These are phyloP conservation scores for Drosophila trichaetosa DNA, from an alignment of 2,888 invertebrate genomes.

Conservation along the genomic window DNA sequence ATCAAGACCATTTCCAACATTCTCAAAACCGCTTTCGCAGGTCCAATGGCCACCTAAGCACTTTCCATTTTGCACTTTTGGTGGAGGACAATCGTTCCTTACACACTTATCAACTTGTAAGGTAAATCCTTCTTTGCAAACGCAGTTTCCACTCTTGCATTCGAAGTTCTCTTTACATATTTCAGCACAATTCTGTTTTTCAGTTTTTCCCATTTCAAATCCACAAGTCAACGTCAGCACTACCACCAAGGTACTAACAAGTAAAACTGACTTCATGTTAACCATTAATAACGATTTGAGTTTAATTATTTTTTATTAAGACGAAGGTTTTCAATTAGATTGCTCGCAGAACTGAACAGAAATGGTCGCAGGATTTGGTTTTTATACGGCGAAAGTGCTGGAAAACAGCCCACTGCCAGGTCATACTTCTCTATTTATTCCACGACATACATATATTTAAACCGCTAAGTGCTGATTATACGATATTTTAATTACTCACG, in stretches of 20 bases:
- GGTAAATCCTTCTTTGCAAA: not conserved
- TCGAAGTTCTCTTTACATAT: fast-evolving
- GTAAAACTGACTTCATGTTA: slow-evolving; percentile 6
- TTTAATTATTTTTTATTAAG: not conserved
- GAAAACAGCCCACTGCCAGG: not conserved
- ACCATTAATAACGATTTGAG: no score
- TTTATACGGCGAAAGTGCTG: slow-evolving; percentile 8
- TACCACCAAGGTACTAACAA: not conserved
- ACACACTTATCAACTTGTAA: fast-evolving
- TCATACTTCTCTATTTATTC: not conserved
- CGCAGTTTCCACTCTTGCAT: not conserved
- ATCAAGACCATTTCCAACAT: no score
- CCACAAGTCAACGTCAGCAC: not conserved
- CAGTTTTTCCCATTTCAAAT: not conserved
- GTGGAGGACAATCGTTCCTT: fast-evolving
- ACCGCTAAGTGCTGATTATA: not conserved
- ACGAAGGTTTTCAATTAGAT: not conserved
- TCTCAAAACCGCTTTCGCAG: not conserved
- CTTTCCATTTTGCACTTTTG: fast-evolving
- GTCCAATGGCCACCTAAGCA: not conserved
- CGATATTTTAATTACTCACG: not conserved
- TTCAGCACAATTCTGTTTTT: not conserved
- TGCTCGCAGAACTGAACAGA: slow-evolving; percentile 6
- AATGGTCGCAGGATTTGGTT: not conserved
- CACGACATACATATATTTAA: not conserved